These are phyloP conservation scores for Brachymystax lenok DNA, from an alignment of 2,797 vertebrate species.

Conservation along the genomic window DNA sequence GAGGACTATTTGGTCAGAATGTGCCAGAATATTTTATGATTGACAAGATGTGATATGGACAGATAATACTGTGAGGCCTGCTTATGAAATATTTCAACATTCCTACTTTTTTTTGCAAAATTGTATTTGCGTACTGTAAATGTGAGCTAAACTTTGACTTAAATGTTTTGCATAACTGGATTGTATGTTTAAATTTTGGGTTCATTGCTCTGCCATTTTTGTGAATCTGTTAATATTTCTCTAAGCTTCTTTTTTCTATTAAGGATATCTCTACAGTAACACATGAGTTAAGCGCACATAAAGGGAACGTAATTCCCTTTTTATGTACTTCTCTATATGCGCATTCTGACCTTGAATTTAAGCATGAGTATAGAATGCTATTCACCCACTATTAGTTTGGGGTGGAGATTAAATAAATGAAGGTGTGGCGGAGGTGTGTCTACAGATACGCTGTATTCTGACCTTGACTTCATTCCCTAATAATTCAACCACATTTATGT, in stretches of 20 bases:
- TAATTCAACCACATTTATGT: too few relatives aligned
- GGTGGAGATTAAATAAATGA: too few relatives aligned
- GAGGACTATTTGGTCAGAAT: constrained; percentile 7
- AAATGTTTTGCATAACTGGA: constrained; percentile 12
- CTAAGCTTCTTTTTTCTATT: constrained; percentile 1
- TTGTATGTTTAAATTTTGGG: constrained; percentile 1
- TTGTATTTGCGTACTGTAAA: background rate
- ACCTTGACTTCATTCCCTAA: too few relatives aligned
- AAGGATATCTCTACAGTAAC: background rate
- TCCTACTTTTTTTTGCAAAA: background rate
- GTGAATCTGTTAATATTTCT: constrained; percentile 2
- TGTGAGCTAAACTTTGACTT: constrained; percentile 4
- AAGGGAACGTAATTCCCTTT: too few relatives aligned
- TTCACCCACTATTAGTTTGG: too few relatives aligned
- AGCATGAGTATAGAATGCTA: too few relatives aligned
- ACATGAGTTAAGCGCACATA: too few relatives aligned
- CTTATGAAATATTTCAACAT: background rate
- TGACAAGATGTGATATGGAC: background rate
- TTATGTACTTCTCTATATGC: too few relatives aligned
- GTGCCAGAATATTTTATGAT: background rate
- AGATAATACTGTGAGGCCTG: background rate
- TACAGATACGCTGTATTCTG: too few relatives aligned
- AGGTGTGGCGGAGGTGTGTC: too few relatives aligned
- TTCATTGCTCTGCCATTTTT: background rate
- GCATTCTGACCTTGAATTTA: too few relatives aligned